A percentile compares a stretch with the other conserved stretches of the same genome.
Evolutionary conservation across 2,797 vertebrate genomes (phyloP).

Genomic region (Coreius guichenoti): DNA sequence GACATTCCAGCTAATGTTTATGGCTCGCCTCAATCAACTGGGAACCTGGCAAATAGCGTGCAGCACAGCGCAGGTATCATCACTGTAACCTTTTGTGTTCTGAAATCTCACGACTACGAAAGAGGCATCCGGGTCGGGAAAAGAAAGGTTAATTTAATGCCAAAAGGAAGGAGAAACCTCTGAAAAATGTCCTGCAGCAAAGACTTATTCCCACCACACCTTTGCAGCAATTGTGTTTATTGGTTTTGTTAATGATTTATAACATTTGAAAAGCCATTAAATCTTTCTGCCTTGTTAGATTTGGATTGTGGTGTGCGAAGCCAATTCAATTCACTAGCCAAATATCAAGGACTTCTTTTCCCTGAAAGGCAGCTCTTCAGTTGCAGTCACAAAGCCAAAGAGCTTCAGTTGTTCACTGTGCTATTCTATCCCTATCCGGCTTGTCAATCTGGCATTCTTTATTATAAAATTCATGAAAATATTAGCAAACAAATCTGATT

Average conservation of each 20-base stretch:
- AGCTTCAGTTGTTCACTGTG: neutral
- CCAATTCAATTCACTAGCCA: constrained; percentile 58
- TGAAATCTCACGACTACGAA: constrained; percentile 35
- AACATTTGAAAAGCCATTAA: constrained; percentile 61
- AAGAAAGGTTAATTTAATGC: constrained; percentile 59
- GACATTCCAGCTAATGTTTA: constrained; percentile 38
- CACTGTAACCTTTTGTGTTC: constrained; percentile 38
- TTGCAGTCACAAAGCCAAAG: constrained; percentile 15
- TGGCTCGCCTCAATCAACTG: constrained; percentile 42
- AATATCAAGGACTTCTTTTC: constrained; percentile 58
- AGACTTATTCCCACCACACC: constrained; percentile 36
- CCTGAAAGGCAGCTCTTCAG: constrained; percentile 51
- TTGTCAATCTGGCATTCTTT: neutral
- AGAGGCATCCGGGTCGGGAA: constrained; percentile 32
- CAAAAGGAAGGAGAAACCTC: constrained; percentile 20
- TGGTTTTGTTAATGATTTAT: constrained; percentile 64
- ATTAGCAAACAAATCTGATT: constrained; percentile 4
- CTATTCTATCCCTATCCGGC: neutral
- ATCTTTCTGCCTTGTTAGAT: constrained; percentile 58
- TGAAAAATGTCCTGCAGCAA: constrained; percentile 40
- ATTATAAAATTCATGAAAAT: neutral
- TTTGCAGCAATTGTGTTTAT: constrained; percentile 55
- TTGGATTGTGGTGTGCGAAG: constrained; percentile 41
- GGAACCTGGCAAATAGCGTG: constrained; percentile 31
- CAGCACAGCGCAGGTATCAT: constrained; percentile 33